Evolutionary conservation across 37 sponge, comb jelly and placozoan genomes (phyloP).

Genomic region (Mnemiopsis leidyi): DNA sequence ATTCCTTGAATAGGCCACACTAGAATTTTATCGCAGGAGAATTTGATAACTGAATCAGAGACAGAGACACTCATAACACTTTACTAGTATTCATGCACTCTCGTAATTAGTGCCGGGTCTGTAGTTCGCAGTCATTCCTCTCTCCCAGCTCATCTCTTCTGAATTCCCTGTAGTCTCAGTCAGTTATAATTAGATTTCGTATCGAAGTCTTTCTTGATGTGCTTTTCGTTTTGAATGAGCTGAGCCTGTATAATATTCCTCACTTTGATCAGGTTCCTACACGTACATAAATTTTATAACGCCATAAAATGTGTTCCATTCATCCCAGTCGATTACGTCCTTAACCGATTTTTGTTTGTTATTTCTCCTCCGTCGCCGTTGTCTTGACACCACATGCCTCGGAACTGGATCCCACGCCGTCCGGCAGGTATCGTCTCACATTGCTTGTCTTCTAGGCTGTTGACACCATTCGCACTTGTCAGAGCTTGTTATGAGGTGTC

Average conservation of each 20-base stretch:
- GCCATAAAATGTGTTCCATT: neutral
- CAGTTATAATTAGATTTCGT: neutral
- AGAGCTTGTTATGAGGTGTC: neutral
- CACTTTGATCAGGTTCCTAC: neutral
- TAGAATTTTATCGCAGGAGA: neutral
- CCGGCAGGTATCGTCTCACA: neutral
- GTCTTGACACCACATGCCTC: neutral
- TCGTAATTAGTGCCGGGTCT: neutral
- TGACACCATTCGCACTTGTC: neutral
- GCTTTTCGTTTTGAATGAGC: neutral
- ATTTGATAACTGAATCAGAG: neutral
- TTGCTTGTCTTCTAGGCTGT: too few species aligned
- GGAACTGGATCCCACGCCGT: neutral
- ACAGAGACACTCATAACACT: neutral
- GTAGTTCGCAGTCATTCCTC: neutral
- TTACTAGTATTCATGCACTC: neutral
- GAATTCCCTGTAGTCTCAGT: neutral
- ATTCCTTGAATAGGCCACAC: neutral
- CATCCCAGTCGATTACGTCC: neutral
- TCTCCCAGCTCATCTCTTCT: neutral
- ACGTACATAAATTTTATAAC: neutral
- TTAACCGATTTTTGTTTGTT: too few species aligned
- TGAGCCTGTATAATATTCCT: neutral
- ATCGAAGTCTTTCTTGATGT: neutral
- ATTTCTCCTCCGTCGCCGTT: too few species aligned